These are phyloP conservation scores for Lagopus leucura DNA, from an alignment of 2,113 vertebrate genomes.

Conservation along the genomic window DNA sequence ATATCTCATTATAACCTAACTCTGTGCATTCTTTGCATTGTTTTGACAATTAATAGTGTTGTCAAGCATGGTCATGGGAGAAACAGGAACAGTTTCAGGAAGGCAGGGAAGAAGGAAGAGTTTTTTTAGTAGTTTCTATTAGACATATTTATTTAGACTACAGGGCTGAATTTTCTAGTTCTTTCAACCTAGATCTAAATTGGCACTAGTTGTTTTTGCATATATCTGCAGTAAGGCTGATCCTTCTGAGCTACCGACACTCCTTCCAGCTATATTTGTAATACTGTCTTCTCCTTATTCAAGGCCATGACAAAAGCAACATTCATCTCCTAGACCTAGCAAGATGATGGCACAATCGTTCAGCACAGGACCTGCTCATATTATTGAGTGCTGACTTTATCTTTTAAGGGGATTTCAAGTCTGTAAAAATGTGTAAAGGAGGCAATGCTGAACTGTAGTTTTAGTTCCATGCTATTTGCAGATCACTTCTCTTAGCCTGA, in stretches of 20 bases:
- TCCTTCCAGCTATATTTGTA: background rate
- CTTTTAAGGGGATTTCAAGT: background rate
- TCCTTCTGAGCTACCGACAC: background rate
- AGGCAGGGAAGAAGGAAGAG: background rate
- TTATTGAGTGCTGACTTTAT: background rate
- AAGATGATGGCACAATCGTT: background rate
- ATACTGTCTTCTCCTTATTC: background rate
- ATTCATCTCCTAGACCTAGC: background rate
- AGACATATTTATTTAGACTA: background rate
- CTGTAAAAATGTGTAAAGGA: background rate
- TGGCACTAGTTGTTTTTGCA: background rate
- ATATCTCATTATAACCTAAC: background rate
- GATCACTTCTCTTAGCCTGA: background rate
- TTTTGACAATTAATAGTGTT: background rate
- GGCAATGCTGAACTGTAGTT: background rate
- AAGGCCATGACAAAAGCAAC: background rate
- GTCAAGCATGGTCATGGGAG: rapidly evolving
- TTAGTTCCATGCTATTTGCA: background rate
- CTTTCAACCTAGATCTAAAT: background rate
- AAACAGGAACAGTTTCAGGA: background rate
- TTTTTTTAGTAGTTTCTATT: background rate
- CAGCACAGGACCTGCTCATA: background rate
- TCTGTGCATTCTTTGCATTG: background rate
- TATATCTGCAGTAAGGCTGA: background rate
- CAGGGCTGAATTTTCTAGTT: background rate